Evolutionary conservation across 1,140 invertebrate species (phyloP).

Genomic region (Tetramorium simillimum): DNA sequence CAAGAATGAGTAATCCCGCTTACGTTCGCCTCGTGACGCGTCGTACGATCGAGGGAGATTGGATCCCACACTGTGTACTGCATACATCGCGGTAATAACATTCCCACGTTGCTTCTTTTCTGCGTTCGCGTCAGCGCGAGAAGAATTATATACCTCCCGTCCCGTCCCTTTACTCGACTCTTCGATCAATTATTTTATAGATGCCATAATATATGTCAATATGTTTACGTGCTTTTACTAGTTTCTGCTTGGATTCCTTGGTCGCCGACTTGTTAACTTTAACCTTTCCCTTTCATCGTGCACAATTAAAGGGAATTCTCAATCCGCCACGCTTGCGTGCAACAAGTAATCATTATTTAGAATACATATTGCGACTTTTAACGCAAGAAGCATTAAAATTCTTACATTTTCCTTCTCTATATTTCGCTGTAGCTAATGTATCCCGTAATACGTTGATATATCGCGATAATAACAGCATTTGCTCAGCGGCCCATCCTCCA

Average conservation of each 20-base stretch:
- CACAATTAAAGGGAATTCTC: slow-evolving; percentile 4
- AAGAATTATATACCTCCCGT: slow-evolving; percentile 17
- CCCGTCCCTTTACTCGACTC: not conserved
- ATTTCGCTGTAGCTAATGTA: no score
- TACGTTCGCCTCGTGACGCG: slow-evolving; percentile 55
- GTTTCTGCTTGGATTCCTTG: not conserved
- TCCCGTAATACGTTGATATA: not conserved
- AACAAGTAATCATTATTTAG: slow-evolving; percentile 14
- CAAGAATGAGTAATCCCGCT: slow-evolving; percentile 61
- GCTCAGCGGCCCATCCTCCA: slow-evolving; percentile 18
- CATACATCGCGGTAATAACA: slow-evolving; percentile 56
- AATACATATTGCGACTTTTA: not conserved
- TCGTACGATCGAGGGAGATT: slow-evolving; percentile 45
- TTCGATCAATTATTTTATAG: slow-evolving; percentile 19
- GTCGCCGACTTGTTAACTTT: slow-evolving; percentile 4
- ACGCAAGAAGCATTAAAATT: not conserved
- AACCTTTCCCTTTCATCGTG: not conserved
- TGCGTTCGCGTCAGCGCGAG: not conserved
- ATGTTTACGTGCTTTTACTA: not conserved
- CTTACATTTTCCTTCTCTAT: not conserved
- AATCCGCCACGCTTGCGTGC: slow-evolving; percentile 14
- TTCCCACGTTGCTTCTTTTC: slow-evolving; percentile 57
- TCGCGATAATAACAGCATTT: slow-evolving; percentile 59
- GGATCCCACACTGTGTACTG: slow-evolving; percentile 49
- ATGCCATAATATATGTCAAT: slow-evolving; percentile 2